Percentiles rank a stretch among this genome's conserved stretches.
phyloP scores from a whole-genome alignment of 2,888 invertebrate genomes.

The Nemotelus pantherinus region DNA sequence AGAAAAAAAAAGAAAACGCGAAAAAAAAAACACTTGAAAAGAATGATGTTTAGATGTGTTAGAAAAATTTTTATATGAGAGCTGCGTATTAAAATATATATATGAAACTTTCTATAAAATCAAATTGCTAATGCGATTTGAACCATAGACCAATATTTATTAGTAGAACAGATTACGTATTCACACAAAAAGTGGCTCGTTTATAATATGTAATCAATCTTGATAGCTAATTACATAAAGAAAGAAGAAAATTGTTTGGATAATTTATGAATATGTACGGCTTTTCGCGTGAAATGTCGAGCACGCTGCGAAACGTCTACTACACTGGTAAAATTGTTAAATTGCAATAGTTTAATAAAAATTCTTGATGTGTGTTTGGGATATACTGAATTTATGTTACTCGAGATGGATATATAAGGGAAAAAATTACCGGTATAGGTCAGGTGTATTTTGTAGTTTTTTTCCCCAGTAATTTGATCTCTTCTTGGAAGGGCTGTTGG shows the following conservation, averaged over 20 bases:
- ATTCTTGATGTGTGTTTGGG: neutral
- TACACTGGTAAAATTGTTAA: neutral
- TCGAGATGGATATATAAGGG: too few relatives aligned
- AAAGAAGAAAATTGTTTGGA: too few relatives aligned
- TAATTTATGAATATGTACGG: too few relatives aligned
- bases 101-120: neutral
- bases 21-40: conserved; percentile 10
- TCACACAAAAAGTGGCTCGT: neutral
- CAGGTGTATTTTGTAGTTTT: too few relatives aligned
- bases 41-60: conserved; percentile 27
- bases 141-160: conserved; percentile 30
- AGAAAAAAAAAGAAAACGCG: neutral
- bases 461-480: too few relatives aligned
- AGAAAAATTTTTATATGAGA: conserved; percentile 30
- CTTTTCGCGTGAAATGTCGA: too few relatives aligned
- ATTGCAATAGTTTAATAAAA: conserved; percentile 4
- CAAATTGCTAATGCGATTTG: neutral
- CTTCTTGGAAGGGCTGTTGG: too few relatives aligned
- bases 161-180: conserved; percentile 12
- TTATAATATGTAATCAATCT: conserved; percentile 14
- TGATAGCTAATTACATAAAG: neutral
- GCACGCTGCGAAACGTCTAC: neutral
- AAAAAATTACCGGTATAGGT: too few relatives aligned
- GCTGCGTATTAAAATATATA: neutral
- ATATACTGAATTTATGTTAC: too few relatives aligned